Conservation (phyloP, 2,113 vertebrate genomes). For the human (Homo sapiens) region DNA sequence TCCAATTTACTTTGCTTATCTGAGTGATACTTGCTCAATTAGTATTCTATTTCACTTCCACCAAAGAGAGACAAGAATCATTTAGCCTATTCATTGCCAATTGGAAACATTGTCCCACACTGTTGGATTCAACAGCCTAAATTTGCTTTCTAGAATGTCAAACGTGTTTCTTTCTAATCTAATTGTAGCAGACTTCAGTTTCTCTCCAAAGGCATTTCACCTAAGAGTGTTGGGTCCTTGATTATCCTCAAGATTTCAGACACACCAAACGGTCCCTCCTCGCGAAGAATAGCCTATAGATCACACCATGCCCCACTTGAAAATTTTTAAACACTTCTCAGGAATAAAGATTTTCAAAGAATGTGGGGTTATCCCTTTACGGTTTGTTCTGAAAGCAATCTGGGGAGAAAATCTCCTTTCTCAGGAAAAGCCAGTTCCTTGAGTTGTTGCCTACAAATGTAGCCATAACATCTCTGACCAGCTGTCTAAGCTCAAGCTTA, state of each 20-base stretch:
- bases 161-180: background rate
- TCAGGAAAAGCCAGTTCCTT: background rate
- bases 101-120: background rate
- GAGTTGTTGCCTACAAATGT: background rate
- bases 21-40: background rate
- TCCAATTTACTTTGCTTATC: background rate
- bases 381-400: background rate
- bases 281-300: background rate
- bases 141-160: background rate
- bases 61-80: background rate
- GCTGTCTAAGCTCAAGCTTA: background rate
- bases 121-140: background rate
- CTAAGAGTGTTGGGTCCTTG: background rate
- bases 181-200: background rate
- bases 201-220: background rate
- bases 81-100: background rate
- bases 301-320: background rate
- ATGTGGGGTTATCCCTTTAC: too few species aligned
- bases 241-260: background rate
- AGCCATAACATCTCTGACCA: background rate
- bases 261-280: background rate
- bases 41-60: background rate
- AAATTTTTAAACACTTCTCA: background rate
- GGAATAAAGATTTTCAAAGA: background rate
- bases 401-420: background rate